Conservation (phyloP, 2,113 vertebrate species). For the Antigone vipio region DNA sequence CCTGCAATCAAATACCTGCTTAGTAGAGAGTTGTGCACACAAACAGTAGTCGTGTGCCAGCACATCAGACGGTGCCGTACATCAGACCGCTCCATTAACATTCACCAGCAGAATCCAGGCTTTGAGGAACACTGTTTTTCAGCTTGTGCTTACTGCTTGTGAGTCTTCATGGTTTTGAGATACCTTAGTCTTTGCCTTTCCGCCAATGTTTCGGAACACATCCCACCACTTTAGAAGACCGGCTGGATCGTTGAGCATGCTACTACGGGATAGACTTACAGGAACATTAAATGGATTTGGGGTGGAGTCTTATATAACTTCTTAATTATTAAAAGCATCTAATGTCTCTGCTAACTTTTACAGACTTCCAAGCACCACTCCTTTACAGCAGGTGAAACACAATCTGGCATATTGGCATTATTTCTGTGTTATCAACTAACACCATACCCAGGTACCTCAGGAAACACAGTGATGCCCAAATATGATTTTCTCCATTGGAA, state of each 20-base stretch:
- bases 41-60: background rate
- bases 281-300: slow-evolving; percentile 7
- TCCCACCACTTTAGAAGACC: background rate
- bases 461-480: background rate
- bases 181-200: background rate
- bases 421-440: slow-evolving; percentile 6
- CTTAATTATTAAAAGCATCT: slow-evolving; percentile 39
- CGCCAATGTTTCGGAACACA: fast-evolving
- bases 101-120: background rate
- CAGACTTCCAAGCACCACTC: background rate
- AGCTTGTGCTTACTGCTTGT: background rate
- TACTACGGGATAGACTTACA: slow-evolving; percentile 14
- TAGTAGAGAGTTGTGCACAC: background rate
- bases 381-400: background rate
- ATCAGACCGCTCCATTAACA: background rate
- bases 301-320: slow-evolving; percentile 21
- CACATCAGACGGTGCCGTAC: background rate
- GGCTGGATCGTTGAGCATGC: background rate
- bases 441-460: background rate
- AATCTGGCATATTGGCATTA: background rate
- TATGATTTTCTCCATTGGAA: background rate
- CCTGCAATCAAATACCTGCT: background rate
- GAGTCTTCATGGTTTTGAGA: background rate
- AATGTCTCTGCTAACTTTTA: slow-evolving; percentile 42
- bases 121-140: background rate